Evolutionary conservation across 2,797 vertebrate genomes (phyloP).

Genomic region (Myoxocephalus aenaeus): DNA sequence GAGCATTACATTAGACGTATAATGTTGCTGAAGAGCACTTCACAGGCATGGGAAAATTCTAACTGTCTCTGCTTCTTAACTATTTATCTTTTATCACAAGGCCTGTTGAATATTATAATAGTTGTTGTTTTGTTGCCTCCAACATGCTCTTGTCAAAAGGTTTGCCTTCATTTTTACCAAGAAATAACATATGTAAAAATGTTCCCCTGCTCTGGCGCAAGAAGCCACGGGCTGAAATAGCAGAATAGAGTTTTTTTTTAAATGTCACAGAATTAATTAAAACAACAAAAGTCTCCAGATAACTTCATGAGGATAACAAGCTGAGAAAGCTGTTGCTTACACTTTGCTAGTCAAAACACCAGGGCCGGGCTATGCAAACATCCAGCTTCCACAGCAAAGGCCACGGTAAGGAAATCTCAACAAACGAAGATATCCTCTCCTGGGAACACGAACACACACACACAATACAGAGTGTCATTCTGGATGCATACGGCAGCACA

Average conservation of each 20-base stretch:
- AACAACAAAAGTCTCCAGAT: slow-evolving; percentile 49
- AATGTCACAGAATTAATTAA: slow-evolving; percentile 61
- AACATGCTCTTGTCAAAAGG: slow-evolving; percentile 5
- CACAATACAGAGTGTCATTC: not conserved
- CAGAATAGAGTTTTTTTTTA: slow-evolving; percentile 8
- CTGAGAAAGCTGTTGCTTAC: slow-evolving; percentile 44
- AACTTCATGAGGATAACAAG: slow-evolving; percentile 46
- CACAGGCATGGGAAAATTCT: slow-evolving; percentile 40
- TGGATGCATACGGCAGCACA: not conserved
- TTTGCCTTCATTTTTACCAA: slow-evolving; percentile 20
- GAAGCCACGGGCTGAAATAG: slow-evolving; percentile 12
- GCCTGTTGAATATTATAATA: slow-evolving; percentile 25
- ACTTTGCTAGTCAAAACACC: slow-evolving; percentile 66
- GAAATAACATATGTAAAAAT: slow-evolving; percentile 14
- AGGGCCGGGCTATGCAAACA: slow-evolving; percentile 65
- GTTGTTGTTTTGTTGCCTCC: slow-evolving; percentile 18
- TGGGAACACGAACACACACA: slow-evolving; percentile 28
- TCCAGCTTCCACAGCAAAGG: slow-evolving; percentile 66
- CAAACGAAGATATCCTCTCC: slow-evolving; percentile 41
- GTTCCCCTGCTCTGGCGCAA: not conserved
- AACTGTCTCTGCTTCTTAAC: slow-evolving; percentile 13
- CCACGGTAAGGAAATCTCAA: slow-evolving; percentile 62
- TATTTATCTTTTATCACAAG: not conserved
- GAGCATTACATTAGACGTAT: slow-evolving; percentile 56
- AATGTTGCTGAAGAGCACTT: slow-evolving; percentile 27